Evolutionary conservation across 2,797 vertebrate species (phyloP), one percentile per base, ranked within the genome.

Genomic region (Rhynchotus rufescens): DNA sequence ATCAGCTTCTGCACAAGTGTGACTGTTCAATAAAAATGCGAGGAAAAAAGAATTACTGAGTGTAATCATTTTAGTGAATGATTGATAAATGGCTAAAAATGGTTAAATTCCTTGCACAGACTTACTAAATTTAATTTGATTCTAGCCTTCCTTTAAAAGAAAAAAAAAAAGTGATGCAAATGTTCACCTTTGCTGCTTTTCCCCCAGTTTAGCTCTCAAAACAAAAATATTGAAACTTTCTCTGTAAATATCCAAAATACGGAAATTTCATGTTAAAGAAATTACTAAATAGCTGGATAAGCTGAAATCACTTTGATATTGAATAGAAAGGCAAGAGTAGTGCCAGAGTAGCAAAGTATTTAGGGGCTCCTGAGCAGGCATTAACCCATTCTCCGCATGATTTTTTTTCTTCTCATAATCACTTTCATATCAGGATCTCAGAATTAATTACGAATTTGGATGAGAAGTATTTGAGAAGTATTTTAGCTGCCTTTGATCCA

Each of bases 391-490:
- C 59, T 93, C 86, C 81, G 84, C 54, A 75, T 88, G n/a, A 72
- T 86, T 91, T 96, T 80, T 80, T 90, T 95, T 90, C 34, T 92
- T 62, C 80, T 87, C 68, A 84, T 92, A 92, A 86, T 72, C 79
- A 44, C 90, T 91, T 91, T 85, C 73, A 64, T 78, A 56, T 66
- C 78, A 45, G n/a, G 23, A 93, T 85, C 86, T 96, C 80, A 89
- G 87, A 69, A 84, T 52, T 87, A 90, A 87, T 44, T 93, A 80
- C 45, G 56, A 38, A 51, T 84, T 44, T 34, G 16, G 36, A 36
- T 36, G 36, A 36, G 36, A 36, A 36, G 36, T 36, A 36, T 36
- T 82, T 65, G 56, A 74, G 57, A 81, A 91, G 34, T 51, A 73
- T 44, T 83, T 79, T 56, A 79, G 28, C 45, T 68, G 30, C 62